phyloP scores from a whole-genome alignment of 2,113 vertebrate species.

The Otocyon megalotis region DNA sequence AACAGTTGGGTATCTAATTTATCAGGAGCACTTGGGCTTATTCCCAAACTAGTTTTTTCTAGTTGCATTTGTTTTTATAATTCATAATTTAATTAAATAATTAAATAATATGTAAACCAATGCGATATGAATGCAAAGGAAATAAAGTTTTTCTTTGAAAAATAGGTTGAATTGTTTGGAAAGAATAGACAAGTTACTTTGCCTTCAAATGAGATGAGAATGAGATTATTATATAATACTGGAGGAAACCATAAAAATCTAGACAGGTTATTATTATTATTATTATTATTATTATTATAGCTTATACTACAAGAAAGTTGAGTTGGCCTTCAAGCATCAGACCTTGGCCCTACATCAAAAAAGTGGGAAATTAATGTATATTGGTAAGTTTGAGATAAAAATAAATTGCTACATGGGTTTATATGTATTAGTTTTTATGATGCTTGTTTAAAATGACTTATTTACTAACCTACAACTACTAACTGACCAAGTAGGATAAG shows the following conservation, averaged over 20 bases:
- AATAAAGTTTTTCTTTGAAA: slow-evolving; percentile 43
- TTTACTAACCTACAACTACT: slow-evolving; percentile 41
- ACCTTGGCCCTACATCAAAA: not conserved
- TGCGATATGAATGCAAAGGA: not conserved
- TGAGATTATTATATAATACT: not conserved
- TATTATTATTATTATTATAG: not conserved
- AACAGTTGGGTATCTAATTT: not conserved
- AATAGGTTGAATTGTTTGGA: slow-evolving; percentile 6
- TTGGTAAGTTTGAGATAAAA: slow-evolving; percentile 51
- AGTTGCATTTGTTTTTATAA: slow-evolving; percentile 26
- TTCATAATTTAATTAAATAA: not conserved
- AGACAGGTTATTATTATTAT: not conserved
- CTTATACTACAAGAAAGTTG: not conserved
- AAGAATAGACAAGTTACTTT: slow-evolving; percentile 28
- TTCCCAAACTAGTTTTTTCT: not conserved
- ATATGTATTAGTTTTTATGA: slow-evolving; percentile 23
- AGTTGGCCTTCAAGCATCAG: not conserved
- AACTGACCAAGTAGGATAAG: slow-evolving; percentile 20
- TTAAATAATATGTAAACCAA: not conserved
- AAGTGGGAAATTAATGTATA: not conserved
- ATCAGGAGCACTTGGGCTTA: not conserved
- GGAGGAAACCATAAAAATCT: not conserved
- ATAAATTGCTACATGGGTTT: slow-evolving; percentile 25
- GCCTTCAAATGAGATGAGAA: not conserved
- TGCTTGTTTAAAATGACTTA: slow-evolving; percentile 1